Evolutionary conservation across 2,797 vertebrate genomes (phyloP), one percentile per base, ranked within the genome.

Genomic region (Ctenosaura bakeri): DNA sequence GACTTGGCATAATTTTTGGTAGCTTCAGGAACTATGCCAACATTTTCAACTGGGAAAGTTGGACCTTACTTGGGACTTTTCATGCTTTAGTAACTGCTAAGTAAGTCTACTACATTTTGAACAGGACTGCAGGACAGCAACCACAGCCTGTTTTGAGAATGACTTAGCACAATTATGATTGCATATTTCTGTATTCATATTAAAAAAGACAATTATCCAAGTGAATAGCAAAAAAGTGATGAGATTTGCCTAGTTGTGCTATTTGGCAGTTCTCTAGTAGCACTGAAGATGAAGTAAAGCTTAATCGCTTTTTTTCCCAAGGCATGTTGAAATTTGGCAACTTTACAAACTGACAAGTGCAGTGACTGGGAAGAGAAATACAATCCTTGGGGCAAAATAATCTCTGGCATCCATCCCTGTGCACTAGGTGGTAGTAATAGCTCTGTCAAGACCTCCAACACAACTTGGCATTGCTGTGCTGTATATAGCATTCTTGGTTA

Each of bases 281-380:
- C 10, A 64, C 26, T 86, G 38, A 88, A 87, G 82, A 83, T 18
- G 38, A 95, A 90, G 85, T 90, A 1, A 89, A 71, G 46, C 81
- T 86, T 18, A 89, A 86, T 87, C 22, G 59, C 12, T 29, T 85
- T 9, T 52, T 32, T 24, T 14, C 42, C 29, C 16, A n/a, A 13
- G 24, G 12, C 18, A 35, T 85, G 22, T 18, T 88, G 71, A 83
- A 56, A 64, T 50, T 84, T 88, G 66, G 86, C 86, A n/a, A n/a
- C 46, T 71, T 26, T 79, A 87, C 54, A 83, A 50, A 74, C 64
- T 69, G 42, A 74, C 62, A 91, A 7, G 59, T 89, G 59, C 16
- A 74, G 24, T 84, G 91, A 29, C 26, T 92, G n/a, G 18, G 46
- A 81, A 90, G 50, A 73, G 74, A 84, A 91, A 82, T 54, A 71